These are phyloP conservation scores for Ostrea denselamellosa DNA, from an alignment of 1,140 invertebrate genomes.

Conservation along the genomic window DNA sequence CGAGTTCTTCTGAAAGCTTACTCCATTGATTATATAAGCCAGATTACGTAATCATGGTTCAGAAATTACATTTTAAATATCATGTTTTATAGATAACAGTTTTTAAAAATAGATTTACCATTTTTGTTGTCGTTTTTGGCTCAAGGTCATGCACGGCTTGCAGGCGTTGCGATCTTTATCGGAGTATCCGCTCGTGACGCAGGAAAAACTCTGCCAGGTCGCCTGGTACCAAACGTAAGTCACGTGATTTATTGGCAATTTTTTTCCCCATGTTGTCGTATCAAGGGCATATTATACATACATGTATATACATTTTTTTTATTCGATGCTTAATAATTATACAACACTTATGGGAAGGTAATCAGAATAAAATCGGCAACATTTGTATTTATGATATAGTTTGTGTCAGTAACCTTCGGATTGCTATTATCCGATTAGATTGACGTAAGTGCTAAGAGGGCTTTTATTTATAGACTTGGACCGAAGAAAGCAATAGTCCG, in stretches of 20 bases:
- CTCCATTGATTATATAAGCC: neutral
- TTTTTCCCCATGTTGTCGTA: neutral
- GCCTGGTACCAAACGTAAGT: conserved; percentile 75
- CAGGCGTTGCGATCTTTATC: conserved; percentile 69
- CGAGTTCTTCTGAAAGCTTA: neutral
- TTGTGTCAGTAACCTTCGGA: neutral
- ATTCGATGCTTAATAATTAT: too few species aligned
- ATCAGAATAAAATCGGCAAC: too few species aligned
- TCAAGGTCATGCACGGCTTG: conserved; percentile 68
- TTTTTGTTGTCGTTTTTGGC: neutral
- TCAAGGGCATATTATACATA: neutral
- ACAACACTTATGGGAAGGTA: too few species aligned
- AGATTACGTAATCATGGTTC: neutral
- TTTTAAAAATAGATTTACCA: neutral
- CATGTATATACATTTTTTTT: too few species aligned
- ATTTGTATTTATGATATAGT: neutral
- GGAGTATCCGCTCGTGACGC: conserved; percentile 72
- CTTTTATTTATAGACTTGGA: conserved; percentile 63
- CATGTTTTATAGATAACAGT: neutral
- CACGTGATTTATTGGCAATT: neutral
- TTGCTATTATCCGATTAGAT: neutral
- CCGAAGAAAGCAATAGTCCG: conserved; percentile 70
- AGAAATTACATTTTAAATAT: conserved; percentile 13
- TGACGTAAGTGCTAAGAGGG: neutral
- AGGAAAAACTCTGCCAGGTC: conserved; percentile 70